Evolutionary conservation across 2,888 invertebrate genomes (phyloP).

Genomic region (Minunthozetes semirufus): DNA sequence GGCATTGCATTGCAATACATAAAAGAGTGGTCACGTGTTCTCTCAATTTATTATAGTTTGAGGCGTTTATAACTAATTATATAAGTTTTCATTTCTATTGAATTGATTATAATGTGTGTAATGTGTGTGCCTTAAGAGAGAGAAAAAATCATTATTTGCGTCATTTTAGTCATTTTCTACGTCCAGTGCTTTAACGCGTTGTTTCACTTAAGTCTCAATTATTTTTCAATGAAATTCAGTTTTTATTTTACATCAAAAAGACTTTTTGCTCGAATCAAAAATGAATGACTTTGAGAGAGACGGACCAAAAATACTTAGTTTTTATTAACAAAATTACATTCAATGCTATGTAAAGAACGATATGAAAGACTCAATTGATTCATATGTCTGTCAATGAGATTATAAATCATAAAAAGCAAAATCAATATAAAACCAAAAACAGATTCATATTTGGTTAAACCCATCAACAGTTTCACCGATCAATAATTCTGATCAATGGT

Average conservation of each 20-base stretch:
- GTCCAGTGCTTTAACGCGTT: background rate
- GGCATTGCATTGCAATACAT: conserved; percentile 8
- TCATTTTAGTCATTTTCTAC: background rate
- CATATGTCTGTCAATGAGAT: conserved; percentile 12
- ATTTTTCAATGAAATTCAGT: conserved; percentile 7
- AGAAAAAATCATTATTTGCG: background rate
- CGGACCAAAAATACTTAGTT: background rate
- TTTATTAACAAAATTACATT: background rate
- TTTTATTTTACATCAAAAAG: background rate
- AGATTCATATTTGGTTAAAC: conserved; percentile 14
- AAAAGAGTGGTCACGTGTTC: background rate
- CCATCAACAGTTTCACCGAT: conserved; percentile 13
- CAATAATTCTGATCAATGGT: background rate
- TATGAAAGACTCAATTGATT: conserved; percentile 4
- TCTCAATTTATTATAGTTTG: background rate
- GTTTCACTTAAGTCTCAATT: background rate
- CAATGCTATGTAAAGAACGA: background rate
- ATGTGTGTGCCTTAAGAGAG: background rate
- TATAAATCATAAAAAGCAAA: conserved; percentile 15
- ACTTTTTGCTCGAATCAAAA: background rate
- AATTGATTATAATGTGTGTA: too few species aligned
- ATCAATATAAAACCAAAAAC: background rate
- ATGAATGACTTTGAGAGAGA: background rate
- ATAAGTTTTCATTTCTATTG: conserved; percentile 17
- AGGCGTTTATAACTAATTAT: conserved; percentile 23